Conservation (phyloP, 1,140 invertebrate species). For the Phthorimaea operculella region DNA sequence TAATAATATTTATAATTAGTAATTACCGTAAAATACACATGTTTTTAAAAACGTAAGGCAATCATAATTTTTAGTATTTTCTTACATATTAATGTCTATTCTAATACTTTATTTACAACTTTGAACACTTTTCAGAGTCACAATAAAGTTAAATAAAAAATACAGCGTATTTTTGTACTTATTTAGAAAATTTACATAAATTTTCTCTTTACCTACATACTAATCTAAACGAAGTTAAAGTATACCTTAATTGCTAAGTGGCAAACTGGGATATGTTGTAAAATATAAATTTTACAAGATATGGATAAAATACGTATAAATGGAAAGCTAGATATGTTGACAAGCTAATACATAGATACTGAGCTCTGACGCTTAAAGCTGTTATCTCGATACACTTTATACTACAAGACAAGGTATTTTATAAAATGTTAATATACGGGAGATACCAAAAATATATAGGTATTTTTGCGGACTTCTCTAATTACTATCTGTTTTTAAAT, state of each 20-base stretch:
- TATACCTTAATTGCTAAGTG: constrained; percentile 34
- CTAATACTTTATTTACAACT: constrained; percentile 21
- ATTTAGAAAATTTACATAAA: constrained; percentile 16
- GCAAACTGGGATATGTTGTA: constrained; percentile 55
- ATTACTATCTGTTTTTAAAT: too few species aligned
- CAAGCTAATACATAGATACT: too few species aligned
- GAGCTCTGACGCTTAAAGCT: too few species aligned
- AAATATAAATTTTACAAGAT: constrained; percentile 32
- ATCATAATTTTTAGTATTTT: constrained; percentile 3
- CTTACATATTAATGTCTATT: neutral
- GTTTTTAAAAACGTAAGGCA: constrained; percentile 14
- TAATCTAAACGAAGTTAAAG: constrained; percentile 22
- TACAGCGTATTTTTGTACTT: constrained; percentile 48
- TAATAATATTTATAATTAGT: neutral
- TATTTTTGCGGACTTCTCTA: too few species aligned
- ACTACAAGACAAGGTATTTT: too few species aligned
- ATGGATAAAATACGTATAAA: constrained; percentile 15
- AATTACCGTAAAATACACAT: constrained; percentile 1
- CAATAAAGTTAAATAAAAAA: constrained; percentile 40
- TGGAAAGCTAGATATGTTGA: too few species aligned
- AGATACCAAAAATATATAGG: too few species aligned
- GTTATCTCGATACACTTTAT: too few species aligned
- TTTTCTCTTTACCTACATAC: too few species aligned
- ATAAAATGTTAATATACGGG: too few species aligned
- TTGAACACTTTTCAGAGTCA: constrained; percentile 37